Percentiles rank a stretch among this genome's conserved stretches.
Conservation (phyloP, 2,797 vertebrate genomes). For the Arrhamphus sclerolepis region DNA sequence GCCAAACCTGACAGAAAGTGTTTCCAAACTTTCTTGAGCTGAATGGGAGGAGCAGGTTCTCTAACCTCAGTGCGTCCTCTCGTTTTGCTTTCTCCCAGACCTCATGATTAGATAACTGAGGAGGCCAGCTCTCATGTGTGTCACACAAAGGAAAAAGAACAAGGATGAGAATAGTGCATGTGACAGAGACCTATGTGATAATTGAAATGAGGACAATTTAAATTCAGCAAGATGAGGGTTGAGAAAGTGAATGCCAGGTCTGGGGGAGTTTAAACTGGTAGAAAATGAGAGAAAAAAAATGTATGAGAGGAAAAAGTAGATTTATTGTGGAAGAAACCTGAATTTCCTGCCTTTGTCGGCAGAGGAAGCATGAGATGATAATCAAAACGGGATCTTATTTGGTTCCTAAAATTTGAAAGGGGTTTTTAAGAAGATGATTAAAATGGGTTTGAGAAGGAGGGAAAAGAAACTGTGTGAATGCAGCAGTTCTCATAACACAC, state of each 20-base stretch:
- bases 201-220: constrained; percentile 55
- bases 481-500: background rate
- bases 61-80: constrained; percentile 26
- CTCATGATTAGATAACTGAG: constrained; percentile 42
- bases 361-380: constrained; percentile 16
- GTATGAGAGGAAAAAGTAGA: background rate
- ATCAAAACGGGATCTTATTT: background rate
- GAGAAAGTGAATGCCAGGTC: constrained; percentile 31
- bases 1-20: background rate
- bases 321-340: constrained; percentile 18
- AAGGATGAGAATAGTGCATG: constrained; percentile 30
- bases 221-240: constrained; percentile 21
- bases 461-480: background rate
- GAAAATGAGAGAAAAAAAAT: background rate
- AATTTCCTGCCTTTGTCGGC: constrained; percentile 22
- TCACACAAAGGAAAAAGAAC: constrained; percentile 27
- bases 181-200: constrained; percentile 13
- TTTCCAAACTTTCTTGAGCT: constrained; percentile 3
- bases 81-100: constrained; percentile 26
- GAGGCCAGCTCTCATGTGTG: constrained; percentile 51
- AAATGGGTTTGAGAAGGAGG: background rate
- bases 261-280: background rate
- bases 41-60: constrained; percentile 4
- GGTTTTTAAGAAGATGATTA: background rate
- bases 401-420: background rate